Percentiles rank a stretch among this genome's conserved stretches.
phyloP scores from a whole-genome alignment of 2,113 vertebrate species.

The Lota lota region DNA sequence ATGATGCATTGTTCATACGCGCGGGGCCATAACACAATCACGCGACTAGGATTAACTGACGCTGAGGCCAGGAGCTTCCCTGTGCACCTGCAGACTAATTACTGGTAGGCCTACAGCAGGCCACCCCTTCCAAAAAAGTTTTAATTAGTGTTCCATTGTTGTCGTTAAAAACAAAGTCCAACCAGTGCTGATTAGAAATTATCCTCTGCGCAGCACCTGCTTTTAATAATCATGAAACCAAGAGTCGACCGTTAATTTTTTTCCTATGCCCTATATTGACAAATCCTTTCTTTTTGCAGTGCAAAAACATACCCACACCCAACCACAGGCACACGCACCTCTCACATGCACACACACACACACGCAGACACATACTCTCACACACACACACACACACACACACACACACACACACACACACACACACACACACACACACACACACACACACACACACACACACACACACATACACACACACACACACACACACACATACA shows the following conservation, averaged over 20 bases:
- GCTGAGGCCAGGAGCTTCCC: slow-evolving; percentile 10
- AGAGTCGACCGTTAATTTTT: neutral
- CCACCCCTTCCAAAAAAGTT: slow-evolving; percentile 2
- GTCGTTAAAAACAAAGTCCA: neutral
- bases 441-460: too few species aligned
- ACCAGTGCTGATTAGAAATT: neutral
- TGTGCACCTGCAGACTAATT: slow-evolving; percentile 56
- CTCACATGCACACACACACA: too few species aligned
- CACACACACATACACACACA: too few species aligned
- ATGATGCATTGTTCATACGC: slow-evolving; percentile 57
- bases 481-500: too few species aligned
- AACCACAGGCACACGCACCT: too few species aligned
- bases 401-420: too few species aligned
- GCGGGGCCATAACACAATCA: slow-evolving; percentile 55
- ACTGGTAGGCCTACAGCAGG: neutral
- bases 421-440: too few species aligned
- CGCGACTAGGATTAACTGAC: slow-evolving; percentile 47
- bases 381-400: too few species aligned
- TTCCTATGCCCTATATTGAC: neutral
- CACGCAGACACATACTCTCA: too few species aligned
- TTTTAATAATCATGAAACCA: neutral
- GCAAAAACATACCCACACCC: neutral
- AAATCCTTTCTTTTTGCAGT: neutral
- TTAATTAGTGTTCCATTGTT: neutral
- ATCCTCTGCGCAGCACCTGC: neutral